phyloP scores from a whole-genome alignment of 2,888 invertebrate genomes.

The Agrotis ipsilon region DNA sequence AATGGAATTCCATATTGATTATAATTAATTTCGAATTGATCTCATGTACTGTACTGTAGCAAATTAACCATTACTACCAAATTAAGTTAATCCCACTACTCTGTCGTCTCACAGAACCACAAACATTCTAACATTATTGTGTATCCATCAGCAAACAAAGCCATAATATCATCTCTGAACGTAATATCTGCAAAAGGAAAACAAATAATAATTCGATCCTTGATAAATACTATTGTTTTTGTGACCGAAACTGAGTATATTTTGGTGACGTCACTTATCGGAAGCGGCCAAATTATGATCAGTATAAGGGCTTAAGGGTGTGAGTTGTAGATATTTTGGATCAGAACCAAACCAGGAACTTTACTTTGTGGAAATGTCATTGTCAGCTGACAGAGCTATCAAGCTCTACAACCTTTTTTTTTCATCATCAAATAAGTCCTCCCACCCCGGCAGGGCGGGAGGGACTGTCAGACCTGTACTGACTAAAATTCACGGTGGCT shows the following conservation, averaged over 20 bases:
- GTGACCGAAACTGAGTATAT: neutral
- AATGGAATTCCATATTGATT: no score
- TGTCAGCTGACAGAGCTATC: no score
- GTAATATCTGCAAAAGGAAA: neutral
- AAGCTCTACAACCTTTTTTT: no score
- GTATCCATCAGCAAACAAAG: conserved; percentile 2
- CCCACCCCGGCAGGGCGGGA: no score
- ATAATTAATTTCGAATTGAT: no score
- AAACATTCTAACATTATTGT: conserved; percentile 1
- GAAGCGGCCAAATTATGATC: neutral
- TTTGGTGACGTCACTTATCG: neutral
- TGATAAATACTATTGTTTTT: neutral
- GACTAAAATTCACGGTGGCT: no score
- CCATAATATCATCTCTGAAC: neutral
- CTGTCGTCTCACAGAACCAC: neutral
- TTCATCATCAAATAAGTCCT: no score
- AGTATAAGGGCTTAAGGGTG: neutral
- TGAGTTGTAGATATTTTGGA: no score
- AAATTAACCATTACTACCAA: neutral
- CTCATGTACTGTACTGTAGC: no score
- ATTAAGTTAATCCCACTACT: neutral
- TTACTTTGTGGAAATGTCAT: no score
- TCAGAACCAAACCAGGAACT: no score
- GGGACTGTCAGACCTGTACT: no score
- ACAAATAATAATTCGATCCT: neutral